These are phyloP conservation scores for Eurytemora carolleeae DNA, from an alignment of 1,140 invertebrate species.

Conservation along the genomic window DNA sequence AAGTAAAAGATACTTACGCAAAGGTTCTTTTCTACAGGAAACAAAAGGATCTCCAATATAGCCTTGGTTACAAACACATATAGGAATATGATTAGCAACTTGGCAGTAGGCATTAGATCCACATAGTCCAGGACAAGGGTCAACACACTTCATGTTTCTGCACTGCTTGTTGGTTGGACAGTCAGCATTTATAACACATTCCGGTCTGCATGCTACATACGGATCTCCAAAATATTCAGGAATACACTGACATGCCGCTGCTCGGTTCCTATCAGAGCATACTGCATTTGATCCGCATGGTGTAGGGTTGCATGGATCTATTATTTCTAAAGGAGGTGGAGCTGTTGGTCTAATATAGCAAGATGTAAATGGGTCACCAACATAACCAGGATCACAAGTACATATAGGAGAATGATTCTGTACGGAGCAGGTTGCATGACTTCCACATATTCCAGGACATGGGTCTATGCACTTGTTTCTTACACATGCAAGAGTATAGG, in stretches of 20 bases:
- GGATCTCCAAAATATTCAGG: conserved; percentile 41
- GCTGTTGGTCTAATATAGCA: conserved; percentile 22
- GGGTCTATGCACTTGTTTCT: conserved; percentile 55
- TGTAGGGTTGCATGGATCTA: conserved; percentile 23
- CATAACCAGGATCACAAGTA: conserved; percentile 51
- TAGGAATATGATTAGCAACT: conserved; percentile 47
- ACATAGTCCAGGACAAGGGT: conserved; percentile 51
- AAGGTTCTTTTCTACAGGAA: not conserved
- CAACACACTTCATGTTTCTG: conserved; percentile 42
- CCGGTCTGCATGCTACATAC: conserved; percentile 46
- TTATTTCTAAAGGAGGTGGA: not conserved
- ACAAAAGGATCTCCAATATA: conserved; percentile 46
- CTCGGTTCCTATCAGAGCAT: conserved; percentile 42
- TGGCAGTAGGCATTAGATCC: conserved; percentile 43
- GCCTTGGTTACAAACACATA: conserved; percentile 46
- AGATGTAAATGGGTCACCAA: conserved; percentile 50
- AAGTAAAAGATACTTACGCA: conserved; percentile 23
- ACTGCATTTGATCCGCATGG: conserved; percentile 56
- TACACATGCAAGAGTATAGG: conserved; percentile 30
- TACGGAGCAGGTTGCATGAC: conserved; percentile 64
- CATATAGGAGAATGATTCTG: conserved; percentile 64
- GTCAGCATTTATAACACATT: conserved; percentile 15
- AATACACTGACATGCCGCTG: conserved; percentile 38
- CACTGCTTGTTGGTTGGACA: conserved; percentile 8
- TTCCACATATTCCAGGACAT: conserved; percentile 48